Evolutionary conservation across 2,797 vertebrate genomes (phyloP).

Genomic region (Pangasius larnaudii): DNA sequence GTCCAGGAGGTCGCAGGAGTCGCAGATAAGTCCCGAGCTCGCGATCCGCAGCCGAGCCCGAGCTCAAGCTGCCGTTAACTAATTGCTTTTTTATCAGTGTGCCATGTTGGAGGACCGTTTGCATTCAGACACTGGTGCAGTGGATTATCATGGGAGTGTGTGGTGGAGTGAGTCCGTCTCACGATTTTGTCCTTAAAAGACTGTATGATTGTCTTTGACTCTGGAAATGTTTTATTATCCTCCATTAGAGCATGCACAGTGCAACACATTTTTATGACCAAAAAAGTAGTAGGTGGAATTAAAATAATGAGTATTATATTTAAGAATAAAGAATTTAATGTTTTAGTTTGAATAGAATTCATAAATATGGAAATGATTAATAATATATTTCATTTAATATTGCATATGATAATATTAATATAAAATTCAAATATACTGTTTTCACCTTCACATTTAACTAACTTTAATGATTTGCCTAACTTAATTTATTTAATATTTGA

Average conservation of each 20-base stretch:
- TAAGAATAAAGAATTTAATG: not conserved
- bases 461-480: not conserved
- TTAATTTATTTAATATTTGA: not conserved
- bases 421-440: too few species aligned
- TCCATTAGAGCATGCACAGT: not conserved
- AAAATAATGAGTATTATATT: not conserved
- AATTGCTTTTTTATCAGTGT: slow-evolving; percentile 50
- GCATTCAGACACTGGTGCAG: slow-evolving; percentile 27
- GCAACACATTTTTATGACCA: too few species aligned
- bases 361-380: not conserved
- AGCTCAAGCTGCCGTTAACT: slow-evolving; percentile 39
- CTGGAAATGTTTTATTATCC: not conserved
- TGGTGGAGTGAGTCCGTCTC: not conserved
- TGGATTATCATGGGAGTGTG: slow-evolving; percentile 31
- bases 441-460: too few species aligned
- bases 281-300: not conserved
- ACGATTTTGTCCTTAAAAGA: not conserved
- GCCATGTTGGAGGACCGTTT: slow-evolving; percentile 3
- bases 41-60: not conserved
- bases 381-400: not conserved
- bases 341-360: not conserved
- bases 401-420: not conserved
- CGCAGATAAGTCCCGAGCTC: slow-evolving; percentile 41
- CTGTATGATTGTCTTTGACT: not conserved
- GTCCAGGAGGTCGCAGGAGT: slow-evolving; percentile 39